phyloP scores from a whole-genome alignment of 2,797 vertebrate genomes.

The Neosilurus mollespiculum region DNA sequence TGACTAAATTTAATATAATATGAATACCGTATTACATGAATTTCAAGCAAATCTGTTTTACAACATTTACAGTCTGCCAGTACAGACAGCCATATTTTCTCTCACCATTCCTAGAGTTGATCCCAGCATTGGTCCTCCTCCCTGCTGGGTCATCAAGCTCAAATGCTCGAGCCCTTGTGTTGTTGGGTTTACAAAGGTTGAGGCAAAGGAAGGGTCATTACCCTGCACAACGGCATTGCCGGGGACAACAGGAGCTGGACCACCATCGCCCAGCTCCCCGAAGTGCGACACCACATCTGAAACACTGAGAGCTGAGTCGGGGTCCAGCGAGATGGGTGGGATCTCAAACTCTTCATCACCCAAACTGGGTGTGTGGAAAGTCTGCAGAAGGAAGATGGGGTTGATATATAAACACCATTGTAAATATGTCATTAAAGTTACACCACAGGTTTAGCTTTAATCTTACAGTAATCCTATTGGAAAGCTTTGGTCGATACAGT shows the following conservation, averaged over 20 bases:
- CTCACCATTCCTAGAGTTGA: conserved; percentile 77
- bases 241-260: conserved; percentile 71
- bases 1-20: neutral
- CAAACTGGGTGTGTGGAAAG: conserved; percentile 90
- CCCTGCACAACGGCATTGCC: conserved; percentile 72
- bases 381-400: conserved; percentile 63
- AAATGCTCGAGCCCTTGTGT: conserved; percentile 75
- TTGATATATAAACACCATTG: neutral
- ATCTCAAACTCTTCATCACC: conserved; percentile 97
- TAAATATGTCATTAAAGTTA: neutral
- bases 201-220: conserved; percentile 76
- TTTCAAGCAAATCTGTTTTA: too few relatives aligned
- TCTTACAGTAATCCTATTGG: neutral
- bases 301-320: conserved; percentile 84
- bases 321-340: conserved; percentile 87
- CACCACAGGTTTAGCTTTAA: neutral
- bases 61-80: neutral
- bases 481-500: neutral
- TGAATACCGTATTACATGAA: neutral
- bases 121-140: conserved; percentile 68
- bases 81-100: neutral
- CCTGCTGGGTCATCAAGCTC: conserved; percentile 71
- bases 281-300: conserved; percentile 88
- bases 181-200: conserved; percentile 69
- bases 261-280: conserved; percentile 79